Evolutionary conservation across 2,888 invertebrate species (phyloP).

Genomic region (Gonocerus acuteangulatus): DNA sequence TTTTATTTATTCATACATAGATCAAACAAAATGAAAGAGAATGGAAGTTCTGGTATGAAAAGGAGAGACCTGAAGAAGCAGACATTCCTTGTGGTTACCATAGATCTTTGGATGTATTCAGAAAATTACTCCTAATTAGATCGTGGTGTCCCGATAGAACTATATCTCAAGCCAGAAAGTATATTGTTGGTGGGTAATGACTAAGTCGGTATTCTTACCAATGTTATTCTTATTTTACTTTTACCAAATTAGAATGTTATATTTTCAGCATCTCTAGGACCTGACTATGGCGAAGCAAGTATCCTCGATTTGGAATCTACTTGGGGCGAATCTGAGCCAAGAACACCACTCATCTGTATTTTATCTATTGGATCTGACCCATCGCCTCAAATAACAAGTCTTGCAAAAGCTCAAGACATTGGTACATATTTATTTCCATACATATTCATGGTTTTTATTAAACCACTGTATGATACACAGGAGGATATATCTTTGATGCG

Average conservation of each 20-base stretch:
- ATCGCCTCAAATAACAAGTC: conserved; percentile 79
- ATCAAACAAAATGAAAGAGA: conserved; percentile 79
- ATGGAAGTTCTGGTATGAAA: conserved; percentile 86
- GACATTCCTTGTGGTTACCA: conserved; percentile 81
- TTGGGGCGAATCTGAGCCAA: conserved; percentile 80
- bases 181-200: conserved; percentile 61
- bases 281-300: conserved; percentile 82
- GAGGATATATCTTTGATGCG: too few relatives aligned
- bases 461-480: too few relatives aligned
- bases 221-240: neutral
- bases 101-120: conserved; percentile 75
- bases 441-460: too few relatives aligned
- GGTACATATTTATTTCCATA: conserved; percentile 52
- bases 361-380: conserved; percentile 94
- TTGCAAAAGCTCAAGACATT: conserved; percentile 79
- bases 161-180: conserved; percentile 83
- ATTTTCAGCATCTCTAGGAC: conserved; percentile 67
- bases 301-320: conserved; percentile 86
- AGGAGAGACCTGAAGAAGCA: conserved; percentile 85
- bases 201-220: neutral
- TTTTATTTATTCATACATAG: too few relatives aligned
- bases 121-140: conserved; percentile 74
- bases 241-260: neutral
- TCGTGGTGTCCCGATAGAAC: conserved; percentile 95
- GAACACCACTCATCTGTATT: conserved; percentile 84